These are phyloP conservation scores for Sanderia malayensis DNA, from an alignment of 30 jellyfish, hydroid and myxozoan species.

Conservation along the genomic window DNA sequence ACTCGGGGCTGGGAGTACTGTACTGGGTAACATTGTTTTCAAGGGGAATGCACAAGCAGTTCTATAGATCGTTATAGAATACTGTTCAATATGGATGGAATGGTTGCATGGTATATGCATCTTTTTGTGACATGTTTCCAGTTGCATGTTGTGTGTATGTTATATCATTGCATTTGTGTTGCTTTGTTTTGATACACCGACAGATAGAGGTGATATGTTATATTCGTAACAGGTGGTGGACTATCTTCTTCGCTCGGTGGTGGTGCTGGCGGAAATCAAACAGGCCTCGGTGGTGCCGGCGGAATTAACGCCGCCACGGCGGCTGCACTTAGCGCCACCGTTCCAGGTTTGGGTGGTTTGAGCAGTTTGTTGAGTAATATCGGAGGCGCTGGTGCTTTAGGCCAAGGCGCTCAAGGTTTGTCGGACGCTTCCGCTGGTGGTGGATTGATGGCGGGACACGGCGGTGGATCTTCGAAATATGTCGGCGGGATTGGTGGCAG, in stretches of 20 bases:
- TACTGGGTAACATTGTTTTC: too few species aligned
- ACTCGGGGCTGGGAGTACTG: not conserved
- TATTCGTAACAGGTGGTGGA: constrained; percentile 61
- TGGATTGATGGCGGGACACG: too few species aligned
- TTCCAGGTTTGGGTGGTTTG: constrained; percentile 71
- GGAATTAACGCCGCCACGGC: constrained; percentile 34
- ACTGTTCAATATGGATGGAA: too few species aligned
- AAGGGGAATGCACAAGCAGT: too few species aligned
- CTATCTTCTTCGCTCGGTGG: constrained; percentile 24
- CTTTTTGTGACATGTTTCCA: too few species aligned
- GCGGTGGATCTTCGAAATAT: constrained; percentile 17
- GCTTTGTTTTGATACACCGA: too few species aligned
- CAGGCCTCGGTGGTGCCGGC: constrained; percentile 70
- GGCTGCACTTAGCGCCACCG: too few species aligned
- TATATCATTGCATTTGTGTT: too few species aligned
- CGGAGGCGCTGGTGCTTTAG: constrained; percentile 63
- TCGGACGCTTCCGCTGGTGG: not conserved
- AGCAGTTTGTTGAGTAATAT: constrained; percentile 58
- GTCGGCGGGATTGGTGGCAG: constrained; percentile 21
- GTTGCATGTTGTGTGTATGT: too few species aligned
- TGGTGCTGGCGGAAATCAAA: constrained; percentile 42
- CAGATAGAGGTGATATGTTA: too few species aligned
- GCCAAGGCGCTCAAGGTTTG: constrained; percentile 52
- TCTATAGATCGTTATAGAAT: too few species aligned
- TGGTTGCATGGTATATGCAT: too few species aligned